phyloP scores from a whole-genome alignment of 2,113 vertebrate genomes.

The Pterophyllum scalare region DNA sequence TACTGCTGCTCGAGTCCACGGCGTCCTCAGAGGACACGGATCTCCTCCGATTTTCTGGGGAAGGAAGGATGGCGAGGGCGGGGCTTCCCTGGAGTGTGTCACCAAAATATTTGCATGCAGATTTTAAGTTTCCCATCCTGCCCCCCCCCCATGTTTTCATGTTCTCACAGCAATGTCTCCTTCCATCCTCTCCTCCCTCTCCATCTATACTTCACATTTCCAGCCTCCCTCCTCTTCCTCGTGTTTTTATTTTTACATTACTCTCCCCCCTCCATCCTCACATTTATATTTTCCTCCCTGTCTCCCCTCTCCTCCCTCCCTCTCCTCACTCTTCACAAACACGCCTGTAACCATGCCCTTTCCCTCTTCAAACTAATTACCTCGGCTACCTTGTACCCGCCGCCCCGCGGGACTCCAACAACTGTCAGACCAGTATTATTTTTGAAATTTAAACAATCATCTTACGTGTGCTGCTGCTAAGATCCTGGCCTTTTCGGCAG shows the following conservation, averaged over 20 bases:
- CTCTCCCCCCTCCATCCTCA: neutral
- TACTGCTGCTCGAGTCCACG: neutral
- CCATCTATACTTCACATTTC: neutral
- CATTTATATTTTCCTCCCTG: slow-evolving; percentile 39
- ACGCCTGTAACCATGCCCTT: slow-evolving; percentile 86
- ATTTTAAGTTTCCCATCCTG: neutral
- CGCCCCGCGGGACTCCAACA: slow-evolving; percentile 81
- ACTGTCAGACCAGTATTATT: slow-evolving; percentile 88
- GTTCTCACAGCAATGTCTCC: neutral
- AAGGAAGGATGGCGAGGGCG: neutral
- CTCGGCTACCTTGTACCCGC: slow-evolving; percentile 84
- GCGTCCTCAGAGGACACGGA: neutral
- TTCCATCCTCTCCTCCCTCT: neutral
- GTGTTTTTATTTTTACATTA: slow-evolving; percentile 2
- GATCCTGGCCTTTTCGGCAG: slow-evolving; percentile 86
- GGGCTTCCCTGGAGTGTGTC: neutral
- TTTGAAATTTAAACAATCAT: slow-evolving; percentile 90
- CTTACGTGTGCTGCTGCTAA: slow-evolving; percentile 85
- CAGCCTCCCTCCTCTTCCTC: neutral
- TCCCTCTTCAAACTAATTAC: slow-evolving; percentile 89
- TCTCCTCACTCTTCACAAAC: slow-evolving; percentile 77
- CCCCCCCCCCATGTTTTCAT: neutral
- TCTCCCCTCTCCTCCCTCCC: neutral
- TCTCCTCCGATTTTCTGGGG: neutral
- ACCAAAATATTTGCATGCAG: neutral